Percentiles rank a stretch among this genome's conserved stretches.
These are phyloP conservation scores for Oryzaephilus surinamensis DNA, from an alignment of 1,140 invertebrate genomes.

Conservation along the genomic window DNA sequence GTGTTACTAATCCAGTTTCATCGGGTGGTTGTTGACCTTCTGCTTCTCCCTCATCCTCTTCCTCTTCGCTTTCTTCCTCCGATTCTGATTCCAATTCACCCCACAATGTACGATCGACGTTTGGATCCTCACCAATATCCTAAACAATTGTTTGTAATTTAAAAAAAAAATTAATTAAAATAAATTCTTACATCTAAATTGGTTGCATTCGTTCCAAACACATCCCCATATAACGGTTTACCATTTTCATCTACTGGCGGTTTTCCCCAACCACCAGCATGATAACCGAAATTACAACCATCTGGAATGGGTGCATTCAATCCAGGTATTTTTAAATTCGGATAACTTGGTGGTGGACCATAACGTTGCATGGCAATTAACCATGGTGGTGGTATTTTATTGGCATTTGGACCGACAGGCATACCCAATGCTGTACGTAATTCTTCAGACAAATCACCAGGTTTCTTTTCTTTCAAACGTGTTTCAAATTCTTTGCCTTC, in stretches of 20 bases:
- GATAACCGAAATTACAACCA: constrained; percentile 96
- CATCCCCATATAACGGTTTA: constrained; percentile 96
- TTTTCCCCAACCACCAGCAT: constrained; percentile 98
- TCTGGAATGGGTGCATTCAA: constrained; percentile 93
- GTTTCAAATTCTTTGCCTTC: constrained; percentile 99
- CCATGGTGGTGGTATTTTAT: constrained; percentile 95
- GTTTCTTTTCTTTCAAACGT: constrained; percentile 95
- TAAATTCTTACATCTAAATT: constrained; percentile 48
- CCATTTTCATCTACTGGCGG: constrained; percentile 99
- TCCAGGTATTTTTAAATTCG: constrained; percentile 93
- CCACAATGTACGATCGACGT: constrained; percentile 89
- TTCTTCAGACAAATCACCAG: constrained; percentile 93
- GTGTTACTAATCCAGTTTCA: constrained; percentile 62
- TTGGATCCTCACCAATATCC: constrained; percentile 71
- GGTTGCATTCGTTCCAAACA: constrained; percentile 71
- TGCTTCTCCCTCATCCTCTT: constrained; percentile 71
- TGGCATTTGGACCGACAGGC: constrained; percentile 87
- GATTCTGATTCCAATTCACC: constrained; percentile 96
- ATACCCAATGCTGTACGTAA: constrained; percentile 93
- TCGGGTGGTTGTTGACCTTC: constrained; percentile 39
- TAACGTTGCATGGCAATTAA: constrained; percentile 99
- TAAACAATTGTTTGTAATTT: constrained; percentile 24
- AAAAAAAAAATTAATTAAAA: neutral
- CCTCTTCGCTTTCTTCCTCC: constrained; percentile 82
- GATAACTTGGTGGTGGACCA: constrained; percentile 98